Percentiles rank a stretch among this genome's conserved stretches.
Evolutionary conservation across 2,113 vertebrate species (phyloP).

Genomic region (Corythornis cristatus): DNA sequence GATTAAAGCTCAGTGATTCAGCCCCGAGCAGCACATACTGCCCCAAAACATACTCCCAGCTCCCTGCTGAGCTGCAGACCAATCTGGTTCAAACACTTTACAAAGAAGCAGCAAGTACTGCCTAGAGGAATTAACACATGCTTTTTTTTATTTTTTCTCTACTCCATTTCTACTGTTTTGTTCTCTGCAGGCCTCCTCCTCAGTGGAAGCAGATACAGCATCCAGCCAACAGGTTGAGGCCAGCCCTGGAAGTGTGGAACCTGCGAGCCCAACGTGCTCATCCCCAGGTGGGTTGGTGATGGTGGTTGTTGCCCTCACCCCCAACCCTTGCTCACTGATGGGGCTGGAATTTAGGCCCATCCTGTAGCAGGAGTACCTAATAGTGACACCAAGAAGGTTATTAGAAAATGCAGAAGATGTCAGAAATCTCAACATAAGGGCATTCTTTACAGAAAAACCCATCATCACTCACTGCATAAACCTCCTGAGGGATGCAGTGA

Average conservation of each 20-base stretch:
- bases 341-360: neutral
- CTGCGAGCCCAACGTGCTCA: rapidly evolving
- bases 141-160: neutral
- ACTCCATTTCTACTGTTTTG: neutral
- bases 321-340: rapidly evolving
- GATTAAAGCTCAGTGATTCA: slow-evolving; percentile 10
- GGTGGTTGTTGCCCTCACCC: neutral
- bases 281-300: slow-evolving; percentile 71
- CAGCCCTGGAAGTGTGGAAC: neutral
- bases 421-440: neutral
- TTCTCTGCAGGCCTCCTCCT: slow-evolving; percentile 33
- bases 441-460: neutral
- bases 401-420: neutral
- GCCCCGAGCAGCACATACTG: rapidly evolving
- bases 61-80: neutral
- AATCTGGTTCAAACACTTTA: neutral
- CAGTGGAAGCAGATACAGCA: neutral
- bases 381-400: neutral
- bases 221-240: slow-evolving; percentile 16
- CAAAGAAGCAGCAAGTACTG: neutral
- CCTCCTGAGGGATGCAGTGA: rapidly evolving
- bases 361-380: neutral
- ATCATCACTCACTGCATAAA: neutral
- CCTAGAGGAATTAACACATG: neutral
- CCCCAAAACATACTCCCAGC: neutral